Conservation (phyloP, 2,113 vertebrate species). For the Platycercus adscitus region DNA sequence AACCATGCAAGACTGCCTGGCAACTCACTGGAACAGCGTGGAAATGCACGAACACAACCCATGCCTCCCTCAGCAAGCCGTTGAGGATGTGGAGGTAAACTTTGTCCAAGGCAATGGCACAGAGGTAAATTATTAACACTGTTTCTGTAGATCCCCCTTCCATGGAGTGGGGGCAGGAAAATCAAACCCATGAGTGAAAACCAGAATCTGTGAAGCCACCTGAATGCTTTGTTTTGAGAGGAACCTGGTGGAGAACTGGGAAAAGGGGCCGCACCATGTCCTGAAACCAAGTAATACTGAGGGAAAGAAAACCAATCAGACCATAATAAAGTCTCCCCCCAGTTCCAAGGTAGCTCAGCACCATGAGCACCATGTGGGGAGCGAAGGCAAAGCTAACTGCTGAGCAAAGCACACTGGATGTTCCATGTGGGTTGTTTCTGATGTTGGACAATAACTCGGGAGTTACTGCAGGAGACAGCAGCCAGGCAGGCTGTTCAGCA, state of each 20-base stretch:
- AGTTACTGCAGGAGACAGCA: neutral
- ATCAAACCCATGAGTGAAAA: neutral
- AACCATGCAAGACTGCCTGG: neutral
- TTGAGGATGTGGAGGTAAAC: neutral
- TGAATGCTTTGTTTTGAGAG: neutral
- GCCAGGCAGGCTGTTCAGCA: neutral
- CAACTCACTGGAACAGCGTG: neutral
- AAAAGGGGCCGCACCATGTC: neutral
- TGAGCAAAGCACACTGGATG: neutral
- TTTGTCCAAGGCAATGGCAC: neutral
- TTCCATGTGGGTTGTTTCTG: neutral
- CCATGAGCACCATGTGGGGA: neutral
- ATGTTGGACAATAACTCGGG: neutral
- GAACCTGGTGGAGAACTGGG: neutral
- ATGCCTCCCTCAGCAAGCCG: neutral
- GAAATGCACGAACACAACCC: neutral
- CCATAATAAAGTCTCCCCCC: rapidly evolving
- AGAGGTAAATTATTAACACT: neutral
- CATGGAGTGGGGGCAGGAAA: neutral
- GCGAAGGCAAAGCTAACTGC: neutral
- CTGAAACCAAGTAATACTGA: neutral
- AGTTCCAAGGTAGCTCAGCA: neutral
- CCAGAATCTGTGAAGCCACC: neutral
- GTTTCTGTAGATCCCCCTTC: neutral
- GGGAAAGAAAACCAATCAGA: neutral